Evolutionary conservation across 2,113 vertebrate species (phyloP), one percentile per base, ranked within the genome.

Genomic region (Ptilorrhoa leucosticta): DNA sequence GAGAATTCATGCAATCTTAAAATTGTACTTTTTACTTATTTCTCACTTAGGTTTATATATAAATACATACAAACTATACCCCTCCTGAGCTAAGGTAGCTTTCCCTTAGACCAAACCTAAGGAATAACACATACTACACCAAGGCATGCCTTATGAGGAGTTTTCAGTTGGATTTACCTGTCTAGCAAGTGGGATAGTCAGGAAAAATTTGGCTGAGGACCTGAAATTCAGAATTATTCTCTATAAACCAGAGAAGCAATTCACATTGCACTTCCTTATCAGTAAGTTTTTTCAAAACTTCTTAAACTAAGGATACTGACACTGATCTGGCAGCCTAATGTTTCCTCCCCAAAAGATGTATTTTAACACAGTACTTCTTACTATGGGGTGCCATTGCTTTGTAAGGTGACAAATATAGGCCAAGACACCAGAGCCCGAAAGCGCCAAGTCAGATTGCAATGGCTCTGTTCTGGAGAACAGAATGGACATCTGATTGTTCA

Each of bases 341-440:
- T 44, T 42, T 11, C 10, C 4, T 44, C 11, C 7, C 7, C 8
- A 50, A 75, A 63, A 48, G 2, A 7, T n/a, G 2, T 19, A 28
- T 58, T 92, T 69, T 56, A 53, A 57, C 11, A 64, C 0, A 4
- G 4, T 37, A 4, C 4, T 48, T 15, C 17, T 73, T 72, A 50
- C 5, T 18, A 2, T 6, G 3, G 5, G 5, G 2, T 44, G 8
- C 3, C 16, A n/a, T 26, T 61, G 13, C 2, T 44, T 87, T 65
- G 4, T 19, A 51, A 89, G 3, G 5, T 35, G 44, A 58, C 1
- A 16, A 37, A 63, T 13, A 9, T 15, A 64, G 31, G 11, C 5
- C 23, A 75, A 54, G 56, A 65, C 20, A 31, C 7, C 33, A 50
- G 20, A 85, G 6, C 19, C 23, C 45, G 63, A 31, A 19, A 44